phyloP scores from a whole-genome alignment of 2,113 vertebrate genomes.

The Mobula birostris region DNA sequence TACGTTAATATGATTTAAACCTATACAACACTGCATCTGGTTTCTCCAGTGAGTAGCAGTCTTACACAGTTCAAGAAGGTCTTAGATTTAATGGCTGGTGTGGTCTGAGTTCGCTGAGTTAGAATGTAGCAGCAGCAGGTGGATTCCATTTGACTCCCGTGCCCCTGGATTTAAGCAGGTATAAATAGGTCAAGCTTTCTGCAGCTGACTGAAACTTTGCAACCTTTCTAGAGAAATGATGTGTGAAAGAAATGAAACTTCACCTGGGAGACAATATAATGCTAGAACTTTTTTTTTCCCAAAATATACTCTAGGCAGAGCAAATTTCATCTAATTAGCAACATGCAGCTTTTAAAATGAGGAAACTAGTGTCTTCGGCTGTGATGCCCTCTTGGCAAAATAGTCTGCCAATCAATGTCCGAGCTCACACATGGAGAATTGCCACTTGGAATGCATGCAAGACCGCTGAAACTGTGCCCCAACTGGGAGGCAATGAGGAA shows the following conservation, averaged over 20 bases:
- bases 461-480: background rate
- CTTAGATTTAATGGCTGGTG: background rate
- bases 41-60: background rate
- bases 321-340: slow-evolving; percentile 14
- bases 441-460: background rate
- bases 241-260: background rate
- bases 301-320: background rate
- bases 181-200: background rate
- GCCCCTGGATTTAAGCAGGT: background rate
- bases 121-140: background rate
- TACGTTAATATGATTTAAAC: background rate
- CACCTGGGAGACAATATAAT: background rate
- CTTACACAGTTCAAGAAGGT: background rate
- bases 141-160: background rate
- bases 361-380: background rate
- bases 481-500: background rate
- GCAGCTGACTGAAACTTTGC: background rate
- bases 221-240: background rate
- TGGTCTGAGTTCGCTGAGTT: background rate
- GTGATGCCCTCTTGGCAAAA: background rate
- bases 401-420: slow-evolving; percentile 29
- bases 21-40: background rate
- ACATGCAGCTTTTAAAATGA: slow-evolving; percentile 19
- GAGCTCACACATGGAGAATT: background rate
- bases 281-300: background rate